Conservation (phyloP, 2,113 vertebrate genomes). For the Tenebrosternarchus preto region DNA sequence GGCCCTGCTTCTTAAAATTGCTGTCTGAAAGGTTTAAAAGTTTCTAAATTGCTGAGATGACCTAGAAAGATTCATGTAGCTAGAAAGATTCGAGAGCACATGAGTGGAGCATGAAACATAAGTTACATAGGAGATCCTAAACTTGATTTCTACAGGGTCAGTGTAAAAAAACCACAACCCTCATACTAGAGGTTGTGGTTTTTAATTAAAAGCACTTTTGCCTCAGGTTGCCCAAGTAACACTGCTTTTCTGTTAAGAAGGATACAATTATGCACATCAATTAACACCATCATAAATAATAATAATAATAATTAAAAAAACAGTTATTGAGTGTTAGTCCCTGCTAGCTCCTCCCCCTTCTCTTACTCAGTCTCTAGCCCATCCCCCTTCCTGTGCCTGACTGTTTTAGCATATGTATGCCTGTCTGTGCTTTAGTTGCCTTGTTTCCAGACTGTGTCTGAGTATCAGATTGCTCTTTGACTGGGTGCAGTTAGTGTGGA, state of each 20-base stretch:
- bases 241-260: neutral
- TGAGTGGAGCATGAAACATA: neutral
- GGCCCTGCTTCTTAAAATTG: conserved; percentile 5
- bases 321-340: neutral
- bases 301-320: too few relatives aligned
- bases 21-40: conserved; percentile 6
- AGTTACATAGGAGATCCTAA: neutral
- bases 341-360: neutral
- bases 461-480: conserved; percentile 75
- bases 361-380: conserved; percentile 11
- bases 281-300: neutral
- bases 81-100: neutral
- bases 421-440: conserved; percentile 65
- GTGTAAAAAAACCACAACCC: neutral
- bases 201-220: neutral
- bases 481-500: conserved; percentile 62
- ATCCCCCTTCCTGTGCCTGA: neutral
- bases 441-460: conserved; percentile 84
- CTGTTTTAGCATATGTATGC: conserved; percentile 53
- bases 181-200: neutral
- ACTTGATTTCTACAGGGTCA: neutral
- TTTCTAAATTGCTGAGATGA: conserved; percentile 26
- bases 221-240: neutral
- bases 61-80: conserved; percentile 20
- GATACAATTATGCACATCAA: neutral